Conservation (phyloP, 1,140 invertebrate genomes). For the Drosophila nebulosa region DNA sequence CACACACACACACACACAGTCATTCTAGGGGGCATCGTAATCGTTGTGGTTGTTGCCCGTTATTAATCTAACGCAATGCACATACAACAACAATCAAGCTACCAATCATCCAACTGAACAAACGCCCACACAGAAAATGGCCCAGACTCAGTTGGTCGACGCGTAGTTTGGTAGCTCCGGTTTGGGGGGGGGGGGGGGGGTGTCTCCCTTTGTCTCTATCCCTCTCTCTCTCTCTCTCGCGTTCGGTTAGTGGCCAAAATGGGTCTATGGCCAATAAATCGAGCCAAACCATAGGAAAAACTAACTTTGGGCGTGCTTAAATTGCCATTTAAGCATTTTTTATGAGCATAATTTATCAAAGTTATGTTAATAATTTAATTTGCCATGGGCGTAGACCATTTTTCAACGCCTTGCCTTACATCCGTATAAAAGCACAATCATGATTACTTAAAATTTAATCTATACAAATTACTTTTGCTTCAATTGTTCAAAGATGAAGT, state of each 20-base stretch:
- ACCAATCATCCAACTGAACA: neutral
- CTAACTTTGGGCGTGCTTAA: conserved; percentile 75
- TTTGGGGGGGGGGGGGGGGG: conserved; percentile 59
- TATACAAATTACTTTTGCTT: no score
- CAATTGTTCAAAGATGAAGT: no score
- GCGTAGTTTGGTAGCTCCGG: conserved; percentile 72
- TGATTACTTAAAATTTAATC: no score
- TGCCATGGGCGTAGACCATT: neutral
- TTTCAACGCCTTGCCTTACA: neutral
- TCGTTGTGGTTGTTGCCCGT: conserved; percentile 42
- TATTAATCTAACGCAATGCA: conserved; percentile 73
- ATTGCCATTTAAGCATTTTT: conserved; percentile 77
- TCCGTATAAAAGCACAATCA: no score
- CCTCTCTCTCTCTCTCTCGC: conserved; percentile 45
- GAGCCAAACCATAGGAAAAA: conserved; percentile 24
- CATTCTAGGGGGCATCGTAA: conserved; percentile 38
- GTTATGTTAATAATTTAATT: conserved; percentile 70
- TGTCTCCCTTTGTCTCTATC: no score
- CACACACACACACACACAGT: conserved; percentile 1
- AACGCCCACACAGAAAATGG: conserved; percentile 28
- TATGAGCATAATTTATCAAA: conserved; percentile 78
- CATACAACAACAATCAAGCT: conserved; percentile 8
- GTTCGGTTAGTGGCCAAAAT: conserved; percentile 38
- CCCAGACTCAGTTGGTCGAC: conserved; percentile 28
- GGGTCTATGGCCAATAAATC: conserved; percentile 71